Percentiles rank a stretch among this genome's conserved stretches.
Evolutionary conservation across 2,888 invertebrate genomes (phyloP).

Genomic region (Cotesia congregata): DNA sequence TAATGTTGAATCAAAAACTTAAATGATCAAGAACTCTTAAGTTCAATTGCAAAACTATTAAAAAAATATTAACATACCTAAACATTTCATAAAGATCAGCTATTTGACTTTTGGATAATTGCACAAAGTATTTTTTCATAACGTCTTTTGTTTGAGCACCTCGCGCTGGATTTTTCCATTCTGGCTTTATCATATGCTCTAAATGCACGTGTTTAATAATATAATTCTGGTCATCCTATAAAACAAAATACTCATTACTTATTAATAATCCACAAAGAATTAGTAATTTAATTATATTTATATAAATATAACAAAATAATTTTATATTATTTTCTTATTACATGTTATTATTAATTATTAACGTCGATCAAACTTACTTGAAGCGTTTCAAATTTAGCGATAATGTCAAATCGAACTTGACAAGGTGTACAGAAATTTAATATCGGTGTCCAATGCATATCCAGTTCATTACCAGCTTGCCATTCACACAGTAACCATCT

Average conservation of each 20-base stretch:
- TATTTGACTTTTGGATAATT: conserved; percentile 81
- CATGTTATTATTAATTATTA: neutral
- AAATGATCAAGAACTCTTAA: too few species aligned
- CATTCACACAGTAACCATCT: conserved; percentile 82
- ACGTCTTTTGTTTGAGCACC: conserved; percentile 82
- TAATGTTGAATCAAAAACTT: too few species aligned
- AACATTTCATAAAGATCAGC: conserved; percentile 85
- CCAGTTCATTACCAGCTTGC: conserved; percentile 76
- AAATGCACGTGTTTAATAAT: conserved; percentile 83
- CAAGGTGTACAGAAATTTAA: conserved; percentile 89
- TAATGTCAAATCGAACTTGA: conserved; percentile 84
- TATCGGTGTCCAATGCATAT: conserved; percentile 92
- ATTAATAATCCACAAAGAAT: too few species aligned
- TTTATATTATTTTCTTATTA: too few species aligned
- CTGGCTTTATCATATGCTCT: conserved; percentile 82
- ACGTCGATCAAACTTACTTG: conserved; percentile 72
- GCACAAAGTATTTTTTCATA: conserved; percentile 82
- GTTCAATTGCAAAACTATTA: too few species aligned
- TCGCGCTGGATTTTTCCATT: conserved; percentile 87
- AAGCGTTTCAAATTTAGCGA: conserved; percentile 86
- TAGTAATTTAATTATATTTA: too few species aligned
- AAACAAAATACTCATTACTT: conserved; percentile 38
- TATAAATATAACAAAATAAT: too few species aligned
- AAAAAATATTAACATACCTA: conserved; percentile 71
- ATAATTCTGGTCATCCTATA: conserved; percentile 85